Percentiles rank a stretch among this genome's conserved stretches.
These are phyloP conservation scores for Aspidapion aeneum DNA, from an alignment of 2,888 invertebrate species.

Conservation along the genomic window DNA sequence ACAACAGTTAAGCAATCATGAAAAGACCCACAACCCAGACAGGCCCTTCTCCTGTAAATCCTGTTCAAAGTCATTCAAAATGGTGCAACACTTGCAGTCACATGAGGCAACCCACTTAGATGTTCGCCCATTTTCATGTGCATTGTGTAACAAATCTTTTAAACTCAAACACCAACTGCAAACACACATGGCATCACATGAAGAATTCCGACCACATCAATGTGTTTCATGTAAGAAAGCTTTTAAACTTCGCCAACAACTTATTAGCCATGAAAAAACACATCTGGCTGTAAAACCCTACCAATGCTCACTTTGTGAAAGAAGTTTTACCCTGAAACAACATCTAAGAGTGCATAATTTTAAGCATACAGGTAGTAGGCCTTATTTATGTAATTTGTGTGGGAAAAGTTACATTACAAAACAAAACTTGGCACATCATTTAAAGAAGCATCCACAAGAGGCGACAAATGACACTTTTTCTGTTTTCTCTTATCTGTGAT, in stretches of 20 bases:
- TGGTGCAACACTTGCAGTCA: neutral
- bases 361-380: conserved; percentile 26
- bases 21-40: conserved; percentile 24
- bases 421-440: conserved; percentile 28
- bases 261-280: conserved; percentile 23
- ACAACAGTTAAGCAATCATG: conserved; percentile 29
- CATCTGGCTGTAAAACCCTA: conserved; percentile 15
- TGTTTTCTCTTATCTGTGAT: too few species aligned
- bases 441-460: neutral
- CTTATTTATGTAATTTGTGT: conserved; percentile 29
- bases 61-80: neutral
- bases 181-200: conserved; percentile 23
- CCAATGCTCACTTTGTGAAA: conserved; percentile 24
- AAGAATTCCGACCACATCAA: conserved; percentile 27
- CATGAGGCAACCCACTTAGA: neutral
- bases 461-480: too few species aligned
- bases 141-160: conserved; percentile 29
- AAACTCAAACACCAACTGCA: conserved; percentile 32
- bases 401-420: conserved; percentile 30
- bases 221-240: conserved; percentile 30
- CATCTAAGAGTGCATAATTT: conserved; percentile 27
- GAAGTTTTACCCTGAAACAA: conserved; percentile 30
- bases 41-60: conserved; percentile 21
- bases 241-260: conserved; percentile 31
- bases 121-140: conserved; percentile 26